Evolutionary conservation across 2,888 invertebrate genomes (phyloP), one percentile per base, ranked within the genome.

Genomic region (Bursaphelenchus okinawaensis): DNA sequence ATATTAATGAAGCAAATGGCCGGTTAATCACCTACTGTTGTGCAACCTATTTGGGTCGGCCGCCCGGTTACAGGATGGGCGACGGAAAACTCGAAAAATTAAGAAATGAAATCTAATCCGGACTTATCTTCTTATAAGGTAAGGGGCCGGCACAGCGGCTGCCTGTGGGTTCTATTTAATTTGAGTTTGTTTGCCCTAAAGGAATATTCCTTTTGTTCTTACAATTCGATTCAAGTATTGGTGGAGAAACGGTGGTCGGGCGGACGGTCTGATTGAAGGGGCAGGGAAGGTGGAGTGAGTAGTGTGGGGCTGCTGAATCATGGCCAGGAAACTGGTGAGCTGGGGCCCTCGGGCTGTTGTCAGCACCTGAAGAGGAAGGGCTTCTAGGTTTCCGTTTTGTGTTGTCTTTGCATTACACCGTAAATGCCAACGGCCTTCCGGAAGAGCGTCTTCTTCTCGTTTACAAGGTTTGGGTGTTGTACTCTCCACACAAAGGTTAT

Each of bases 251-350:
- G 6, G 40, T 40, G 16, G 40, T n/a, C n/a, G n/a, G n/a, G n/a
- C n/a, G n/a, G n/a, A n/a, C n/a, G n/a, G n/a, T n/a, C n/a, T 40
- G 40, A 40, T 23, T 55, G 57, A 27, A 29, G 31, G 9, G 19
- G 51, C 27, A 19, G 16, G n/a, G 28, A 23, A 28, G 59, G 59
- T 31, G 23, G 59, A 50, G 51, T 59, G 59, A 59, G 59, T 59
- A 31, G 59, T 50, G 51, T 59, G 31, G 31, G 59, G 59, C 59
- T 19, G 28, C 28, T 28, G 59, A 31, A 24, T 50, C 28, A 20
- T 24, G 40, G 28, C 40, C 31, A 40, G 24, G 31, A 59, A 59
- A 57, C 40, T 40, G 40, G 40, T 40, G 40, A 40, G 40, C 40
- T 40, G 40, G 40, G 40, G 40, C 40, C 40, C 40, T 40, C 40